phyloP scores from a whole-genome alignment of 2,113 vertebrate genomes.

The Gambusia holbrooki region DNA sequence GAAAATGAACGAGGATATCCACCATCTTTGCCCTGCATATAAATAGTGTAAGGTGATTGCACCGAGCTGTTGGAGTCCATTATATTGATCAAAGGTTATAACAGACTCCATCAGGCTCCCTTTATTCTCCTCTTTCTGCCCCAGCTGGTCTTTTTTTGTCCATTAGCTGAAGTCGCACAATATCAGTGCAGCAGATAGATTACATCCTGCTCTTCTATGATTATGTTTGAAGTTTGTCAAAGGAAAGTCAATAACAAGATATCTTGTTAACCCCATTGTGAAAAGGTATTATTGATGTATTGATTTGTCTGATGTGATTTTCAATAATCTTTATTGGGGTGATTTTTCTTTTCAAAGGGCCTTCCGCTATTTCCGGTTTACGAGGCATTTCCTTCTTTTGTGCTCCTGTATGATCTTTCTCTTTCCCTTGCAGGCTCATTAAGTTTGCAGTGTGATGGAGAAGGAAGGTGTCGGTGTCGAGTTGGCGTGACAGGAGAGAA shows the following conservation, averaged over 20 bases:
- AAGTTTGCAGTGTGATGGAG: constrained; percentile 84
- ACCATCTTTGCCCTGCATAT: constrained; percentile 8
- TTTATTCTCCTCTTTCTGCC: constrained; percentile 31
- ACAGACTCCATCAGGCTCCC: constrained; percentile 43
- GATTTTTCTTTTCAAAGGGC: background rate
- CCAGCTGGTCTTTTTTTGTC: constrained; percentile 46
- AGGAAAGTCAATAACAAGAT: constrained; percentile 33
- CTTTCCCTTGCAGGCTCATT: constrained; percentile 80
- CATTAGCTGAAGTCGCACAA: constrained; percentile 47
- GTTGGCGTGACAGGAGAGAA: constrained; percentile 86
- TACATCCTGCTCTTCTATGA: constrained; percentile 9
- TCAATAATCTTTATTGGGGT: background rate
- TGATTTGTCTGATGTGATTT: constrained; percentile 18
- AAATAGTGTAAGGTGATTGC: constrained; percentile 24
- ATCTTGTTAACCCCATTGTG: constrained; percentile 10
- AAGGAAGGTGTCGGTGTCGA: constrained; percentile 85
- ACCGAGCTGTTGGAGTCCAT: constrained; percentile 51
- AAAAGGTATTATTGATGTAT: constrained; percentile 25
- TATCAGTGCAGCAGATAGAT: constrained; percentile 25
- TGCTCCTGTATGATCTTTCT: constrained; percentile 11
- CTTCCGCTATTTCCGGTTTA: background rate
- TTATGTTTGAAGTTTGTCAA: constrained; percentile 15
- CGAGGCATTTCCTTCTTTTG: background rate
- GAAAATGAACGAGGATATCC: constrained; percentile 14
- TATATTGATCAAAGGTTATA: constrained; percentile 60